Percentiles rank a stretch among this genome's conserved stretches.
phyloP scores from a whole-genome alignment of 2,113 vertebrate species.

The Haliaeetus leucogaster region DNA sequence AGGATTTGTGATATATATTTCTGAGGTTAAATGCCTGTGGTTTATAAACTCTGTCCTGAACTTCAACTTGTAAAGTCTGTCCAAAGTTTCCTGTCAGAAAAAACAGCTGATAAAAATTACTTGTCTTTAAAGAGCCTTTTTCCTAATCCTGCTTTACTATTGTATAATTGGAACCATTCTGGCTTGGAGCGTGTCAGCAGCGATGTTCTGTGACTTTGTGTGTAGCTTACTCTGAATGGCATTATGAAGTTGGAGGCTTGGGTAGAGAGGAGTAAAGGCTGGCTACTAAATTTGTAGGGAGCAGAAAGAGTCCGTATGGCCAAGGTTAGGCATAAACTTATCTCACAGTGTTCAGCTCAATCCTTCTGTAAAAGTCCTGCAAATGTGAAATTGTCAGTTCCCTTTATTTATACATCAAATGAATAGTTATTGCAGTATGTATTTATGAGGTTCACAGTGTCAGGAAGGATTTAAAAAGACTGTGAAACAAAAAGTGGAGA shows the following conservation, averaged over 20 bases:
- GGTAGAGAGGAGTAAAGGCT: background rate
- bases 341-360: background rate
- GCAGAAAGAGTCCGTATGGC: background rate
- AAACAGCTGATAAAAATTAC: background rate
- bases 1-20: background rate
- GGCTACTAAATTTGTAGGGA: background rate
- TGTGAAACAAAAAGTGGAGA: background rate
- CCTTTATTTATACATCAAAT: background rate
- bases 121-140: background rate
- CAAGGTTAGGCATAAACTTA: background rate
- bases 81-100: background rate
- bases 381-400: background rate
- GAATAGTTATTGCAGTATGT: background rate
- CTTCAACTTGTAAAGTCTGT: background rate
- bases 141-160: background rate
- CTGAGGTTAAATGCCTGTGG: background rate
- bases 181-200: background rate
- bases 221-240: background rate
- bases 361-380: background rate
- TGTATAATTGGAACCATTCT: background rate
- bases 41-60: background rate
- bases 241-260: background rate
- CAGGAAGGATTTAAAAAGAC: background rate
- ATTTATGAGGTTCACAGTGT: slow-evolving; percentile 29
- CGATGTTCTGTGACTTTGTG: background rate